phyloP scores from a whole-genome alignment of 30 jellyfish, hydroid and myxozoan genomes.

The Turritopsis dohrnii region DNA sequence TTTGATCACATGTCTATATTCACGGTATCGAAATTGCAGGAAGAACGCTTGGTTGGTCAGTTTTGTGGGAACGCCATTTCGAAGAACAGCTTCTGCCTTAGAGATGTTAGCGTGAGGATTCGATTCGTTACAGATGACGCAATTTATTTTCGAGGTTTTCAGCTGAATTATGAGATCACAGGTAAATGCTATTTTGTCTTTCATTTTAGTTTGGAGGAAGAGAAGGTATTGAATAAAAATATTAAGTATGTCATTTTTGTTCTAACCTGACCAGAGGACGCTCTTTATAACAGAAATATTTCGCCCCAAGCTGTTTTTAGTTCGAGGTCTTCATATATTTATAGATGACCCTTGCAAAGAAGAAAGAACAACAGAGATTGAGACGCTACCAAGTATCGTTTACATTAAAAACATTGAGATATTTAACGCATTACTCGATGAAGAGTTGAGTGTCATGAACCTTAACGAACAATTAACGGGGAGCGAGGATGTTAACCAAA shows the following conservation, averaged over 20 bases:
- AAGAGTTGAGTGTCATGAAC: not conserved
- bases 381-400: not conserved
- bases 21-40: not conserved
- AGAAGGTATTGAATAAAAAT: no score
- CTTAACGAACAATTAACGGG: not conserved
- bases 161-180: not conserved
- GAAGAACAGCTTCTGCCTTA: not conserved
- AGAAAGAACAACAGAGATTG: not conserved
- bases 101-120: not conserved
- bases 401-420: not conserved
- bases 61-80: constrained; percentile 1
- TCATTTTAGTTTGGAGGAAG: no score
- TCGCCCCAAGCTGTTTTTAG: no score
- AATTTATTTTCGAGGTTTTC: constrained; percentile 1
- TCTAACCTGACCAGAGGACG: no score
- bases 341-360: constrained; percentile 5
- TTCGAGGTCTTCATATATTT: no score
- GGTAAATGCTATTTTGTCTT: constrained; percentile 1
- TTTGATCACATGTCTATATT: constrained; percentile 17
- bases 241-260: no score
- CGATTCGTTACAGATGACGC: constrained; percentile 13
- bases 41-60: constrained; percentile 6
- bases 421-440: constrained; percentile 9
- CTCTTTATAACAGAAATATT: no score
- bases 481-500: not conserved